phyloP scores from a whole-genome alignment of 1,140 invertebrate genomes.

The Ridgeia piscesae region DNA sequence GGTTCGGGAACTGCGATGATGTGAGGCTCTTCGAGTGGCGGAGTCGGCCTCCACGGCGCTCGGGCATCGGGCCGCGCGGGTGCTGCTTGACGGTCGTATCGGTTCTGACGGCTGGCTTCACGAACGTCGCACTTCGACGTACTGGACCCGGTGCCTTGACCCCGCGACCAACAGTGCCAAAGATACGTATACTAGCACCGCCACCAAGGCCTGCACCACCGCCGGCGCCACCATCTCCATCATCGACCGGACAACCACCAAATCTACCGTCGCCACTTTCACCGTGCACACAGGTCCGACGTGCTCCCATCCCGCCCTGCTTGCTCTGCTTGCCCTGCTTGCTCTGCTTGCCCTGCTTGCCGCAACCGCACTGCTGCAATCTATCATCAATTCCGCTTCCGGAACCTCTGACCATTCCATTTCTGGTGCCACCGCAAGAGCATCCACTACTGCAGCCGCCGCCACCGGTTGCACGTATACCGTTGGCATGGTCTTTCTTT shows the following conservation, averaged over 20 bases:
- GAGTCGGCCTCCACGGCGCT: background rate
- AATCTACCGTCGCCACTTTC: background rate
- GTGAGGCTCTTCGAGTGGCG: background rate
- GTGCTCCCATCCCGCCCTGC: background rate
- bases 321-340: too few relatives aligned
- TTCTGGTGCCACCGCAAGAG: background rate
- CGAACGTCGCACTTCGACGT: background rate
- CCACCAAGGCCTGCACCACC: background rate
- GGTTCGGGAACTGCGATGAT: background rate
- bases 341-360: background rate
- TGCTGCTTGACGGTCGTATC: background rate
- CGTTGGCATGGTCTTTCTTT: background rate
- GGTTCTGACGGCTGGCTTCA: background rate
- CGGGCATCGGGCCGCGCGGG: background rate
- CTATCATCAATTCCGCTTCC: background rate
- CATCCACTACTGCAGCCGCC: background rate
- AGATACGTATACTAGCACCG: background rate
- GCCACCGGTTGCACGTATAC: background rate
- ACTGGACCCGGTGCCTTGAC: background rate
- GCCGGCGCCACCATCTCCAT: too few relatives aligned
- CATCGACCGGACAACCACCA: background rate
- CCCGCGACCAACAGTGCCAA: background rate
- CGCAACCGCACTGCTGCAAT: background rate
- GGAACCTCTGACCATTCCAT: background rate
- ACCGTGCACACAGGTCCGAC: background rate